Evolutionary conservation across 2,113 vertebrate genomes (phyloP), one percentile per base, ranked within the genome.

Genomic region (Apeltes quadracus): DNA sequence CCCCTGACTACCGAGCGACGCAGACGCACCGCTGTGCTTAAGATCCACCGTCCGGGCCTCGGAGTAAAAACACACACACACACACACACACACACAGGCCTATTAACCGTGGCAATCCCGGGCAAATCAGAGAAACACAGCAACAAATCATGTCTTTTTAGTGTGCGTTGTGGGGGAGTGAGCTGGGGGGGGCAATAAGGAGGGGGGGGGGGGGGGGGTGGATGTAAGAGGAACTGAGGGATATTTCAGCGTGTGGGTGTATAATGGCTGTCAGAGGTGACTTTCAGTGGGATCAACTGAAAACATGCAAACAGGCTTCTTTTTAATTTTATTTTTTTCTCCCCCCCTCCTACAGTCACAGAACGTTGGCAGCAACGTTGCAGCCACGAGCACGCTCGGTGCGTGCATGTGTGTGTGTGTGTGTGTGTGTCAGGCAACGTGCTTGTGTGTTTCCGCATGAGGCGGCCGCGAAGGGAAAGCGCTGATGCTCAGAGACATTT

Each of bases 221-320:
- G 88, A 86, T 86, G 90, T 83, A 83, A 71, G 81, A 74, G 74
- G 84, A 88, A 90, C 76, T 43, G 85, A 89, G 87, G 88, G 85
- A 87, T 89, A 82, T 87, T 88, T 89, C 48, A 68, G 82, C 12
- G 51, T 14, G 86, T 89, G 89, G 85, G 89, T 78, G 88, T 88
- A 78, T 88, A 90, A 88, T 87, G 88, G 88, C 82, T 78, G 84
- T 88, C 87, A 90, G 88, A 90, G 88, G 90, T 92, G 90, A 90
- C 87, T 89, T 90, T 90, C 84, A 87, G 85, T 87, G 84, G 84
- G 89, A 90, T 89, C 80, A 88, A 87, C 85, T 81, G 74, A 77
- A 86, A 79, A 87, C 82, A 87, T 81, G 88, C 88, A 88, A 86
- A 87, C 87, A 87, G 81, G 66, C 59, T 56, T 51, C 79, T 61